These are phyloP conservation scores for Guaruba guarouba DNA, from an alignment of 2,113 vertebrate genomes.

Conservation along the genomic window DNA sequence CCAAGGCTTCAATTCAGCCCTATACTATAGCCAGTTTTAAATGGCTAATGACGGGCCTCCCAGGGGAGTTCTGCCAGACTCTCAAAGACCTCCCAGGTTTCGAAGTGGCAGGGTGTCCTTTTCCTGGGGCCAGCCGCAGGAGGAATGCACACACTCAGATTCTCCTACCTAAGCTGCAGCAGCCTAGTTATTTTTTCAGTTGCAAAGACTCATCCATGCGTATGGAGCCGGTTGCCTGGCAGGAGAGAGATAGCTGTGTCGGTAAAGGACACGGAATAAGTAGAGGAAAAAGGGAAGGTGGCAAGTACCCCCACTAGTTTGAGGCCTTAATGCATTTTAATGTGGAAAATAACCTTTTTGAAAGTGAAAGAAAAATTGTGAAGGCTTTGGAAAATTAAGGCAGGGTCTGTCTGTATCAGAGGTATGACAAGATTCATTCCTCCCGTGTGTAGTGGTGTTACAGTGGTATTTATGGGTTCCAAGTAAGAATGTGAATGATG, in stretches of 20 bases:
- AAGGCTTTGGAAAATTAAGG: not conserved
- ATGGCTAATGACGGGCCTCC: conserved; percentile 56
- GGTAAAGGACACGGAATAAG: not conserved
- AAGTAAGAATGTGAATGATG: not conserved
- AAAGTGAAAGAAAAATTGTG: not conserved
- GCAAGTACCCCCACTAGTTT: not conserved
- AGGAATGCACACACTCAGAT: conserved; percentile 49
- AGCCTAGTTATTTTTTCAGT: conserved; percentile 27
- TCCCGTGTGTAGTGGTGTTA: no score
- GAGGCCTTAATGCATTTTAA: not conserved
- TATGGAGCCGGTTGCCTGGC: conserved; percentile 3
- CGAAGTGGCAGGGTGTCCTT: conserved; percentile 49
- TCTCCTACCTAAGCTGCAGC: conserved; percentile 58
- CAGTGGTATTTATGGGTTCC: not conserved
- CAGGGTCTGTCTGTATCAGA: not conserved
- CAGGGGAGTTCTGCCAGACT: conserved; percentile 26
- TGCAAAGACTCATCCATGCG: conserved; percentile 57
- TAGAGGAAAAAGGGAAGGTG: not conserved
- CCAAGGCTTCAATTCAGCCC: not conserved
- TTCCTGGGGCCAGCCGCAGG: conserved; percentile 33
- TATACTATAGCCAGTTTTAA: not conserved
- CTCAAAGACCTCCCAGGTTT: conserved; percentile 68
- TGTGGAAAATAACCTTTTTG: not conserved
- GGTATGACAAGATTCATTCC: not conserved
- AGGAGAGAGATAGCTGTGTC: conserved; percentile 23